Base-by-base conservation (phyloP, 2,113 vertebrate species). In the Bothrops jararaca region DNA sequence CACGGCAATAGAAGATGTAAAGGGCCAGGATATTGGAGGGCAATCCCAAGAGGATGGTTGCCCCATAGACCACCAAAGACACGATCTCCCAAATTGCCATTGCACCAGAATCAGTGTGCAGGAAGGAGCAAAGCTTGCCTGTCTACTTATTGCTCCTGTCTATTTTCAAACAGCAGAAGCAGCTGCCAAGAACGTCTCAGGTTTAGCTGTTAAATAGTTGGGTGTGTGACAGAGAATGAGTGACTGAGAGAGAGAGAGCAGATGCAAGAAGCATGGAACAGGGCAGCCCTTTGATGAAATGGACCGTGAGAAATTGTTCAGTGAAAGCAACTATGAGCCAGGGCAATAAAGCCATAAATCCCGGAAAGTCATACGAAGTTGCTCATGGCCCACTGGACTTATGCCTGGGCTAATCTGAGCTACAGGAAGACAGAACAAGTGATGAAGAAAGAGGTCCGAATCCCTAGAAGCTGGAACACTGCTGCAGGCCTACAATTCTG, bases 21-120 rank as follows among this genome's bases (percentile, higher is more conserved):
- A 99, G 98, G 42, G 98, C 98, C 74, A 99, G 95, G 60, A 98
- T n/a, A 15, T 99, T 99, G 95, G 98, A 95, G 0, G 98, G 98
- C 90, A 99, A 97, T 50, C 98, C 98, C 0, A 97, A 97, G 92
- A 98, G 54, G 69, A 99, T 98, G 92, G 98, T 99, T 52, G 98
- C 0, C 93, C 98, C 23, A 93, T 99, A 99, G 95, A 98, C 96
- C 0, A 96, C 91, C 50, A 99, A 96, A 92, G 98, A 98, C 88
- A 98, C 69, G 2, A 90, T 57, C 0, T 92, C 58, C 29, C 23
- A 93, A 34, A 18, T 1, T 45, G 13, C 48, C 92, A 93, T 97
- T 90, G 96, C 94, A 91, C 93, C 0, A 0, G 22, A 24, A 54
- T 53, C 95, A 95, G 94, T 20, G 91, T 52, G 24, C 24, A 39